These are phyloP conservation scores for Ophion ventricosus DNA, from an alignment of 2,888 invertebrate genomes.

Conservation along the genomic window DNA sequence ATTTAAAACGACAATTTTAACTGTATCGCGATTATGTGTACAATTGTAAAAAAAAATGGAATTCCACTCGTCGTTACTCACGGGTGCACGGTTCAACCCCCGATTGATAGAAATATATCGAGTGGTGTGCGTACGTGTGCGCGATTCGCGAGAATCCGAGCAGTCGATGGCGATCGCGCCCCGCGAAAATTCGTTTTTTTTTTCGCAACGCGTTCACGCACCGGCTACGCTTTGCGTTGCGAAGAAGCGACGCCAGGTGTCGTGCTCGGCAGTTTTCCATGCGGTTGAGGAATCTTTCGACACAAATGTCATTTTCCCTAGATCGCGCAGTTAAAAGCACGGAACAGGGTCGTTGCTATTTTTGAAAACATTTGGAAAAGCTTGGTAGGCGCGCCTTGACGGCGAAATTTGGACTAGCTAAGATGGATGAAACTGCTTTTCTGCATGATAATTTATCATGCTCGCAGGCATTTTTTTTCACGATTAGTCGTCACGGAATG, in stretches of 20 bases:
- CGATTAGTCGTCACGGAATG: background rate
- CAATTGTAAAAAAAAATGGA: background rate
- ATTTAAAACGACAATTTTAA: background rate
- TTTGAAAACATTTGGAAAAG: background rate
- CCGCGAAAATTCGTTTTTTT: slow-evolving; percentile 43
- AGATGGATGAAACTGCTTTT: background rate
- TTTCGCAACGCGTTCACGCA: background rate
- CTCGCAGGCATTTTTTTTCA: background rate
- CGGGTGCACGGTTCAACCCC: background rate
- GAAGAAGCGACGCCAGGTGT: slow-evolving; percentile 26
- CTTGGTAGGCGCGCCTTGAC: background rate
- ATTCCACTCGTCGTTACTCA: background rate
- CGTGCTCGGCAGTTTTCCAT: slow-evolving; percentile 14
- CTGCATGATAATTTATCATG: background rate
- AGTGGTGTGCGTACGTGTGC: slow-evolving; percentile 4
- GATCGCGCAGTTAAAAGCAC: background rate
- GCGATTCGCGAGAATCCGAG: slow-evolving; percentile 18
- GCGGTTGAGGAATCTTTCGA: background rate
- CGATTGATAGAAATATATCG: slow-evolving; percentile 3
- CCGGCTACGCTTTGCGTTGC: slow-evolving; percentile 27
- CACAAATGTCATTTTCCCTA: background rate
- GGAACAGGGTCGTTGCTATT: background rate
- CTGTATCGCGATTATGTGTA: background rate
- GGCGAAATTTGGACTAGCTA: background rate
- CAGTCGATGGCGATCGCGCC: slow-evolving; percentile 10